Evolutionary conservation across 2,113 vertebrate species (phyloP).

Genomic region (Thinocorus orbignyianus): DNA sequence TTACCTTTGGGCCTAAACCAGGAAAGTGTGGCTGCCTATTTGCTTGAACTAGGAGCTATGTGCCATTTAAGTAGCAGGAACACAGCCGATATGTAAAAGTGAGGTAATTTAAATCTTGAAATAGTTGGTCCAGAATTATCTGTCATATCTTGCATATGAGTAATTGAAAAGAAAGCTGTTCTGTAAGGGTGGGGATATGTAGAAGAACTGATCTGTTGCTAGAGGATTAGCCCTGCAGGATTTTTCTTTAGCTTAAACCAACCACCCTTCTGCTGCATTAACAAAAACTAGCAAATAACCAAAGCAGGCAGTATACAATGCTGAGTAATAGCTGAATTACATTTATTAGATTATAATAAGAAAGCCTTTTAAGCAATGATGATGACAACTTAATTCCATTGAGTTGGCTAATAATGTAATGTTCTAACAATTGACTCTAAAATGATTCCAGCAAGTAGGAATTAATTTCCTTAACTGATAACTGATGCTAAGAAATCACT

Average conservation of each 20-base stretch:
- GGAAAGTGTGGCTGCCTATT: not conserved
- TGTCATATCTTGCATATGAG: rapidly evolving
- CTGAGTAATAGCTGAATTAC: not conserved
- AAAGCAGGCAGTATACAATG: not conserved
- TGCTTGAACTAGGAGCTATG: not conserved
- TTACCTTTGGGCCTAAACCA: not conserved
- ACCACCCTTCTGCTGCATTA: not conserved
- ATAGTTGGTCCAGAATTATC: not conserved
- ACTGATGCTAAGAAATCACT: not conserved
- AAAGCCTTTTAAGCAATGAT: not conserved
- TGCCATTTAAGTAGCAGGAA: not conserved
- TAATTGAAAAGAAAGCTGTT: not conserved
- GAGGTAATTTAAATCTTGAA: not conserved
- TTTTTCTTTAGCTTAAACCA: not conserved
- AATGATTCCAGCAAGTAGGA: not conserved
- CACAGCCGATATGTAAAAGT: not conserved
- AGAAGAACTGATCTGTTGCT: not conserved
- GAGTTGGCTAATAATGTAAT: not conserved
- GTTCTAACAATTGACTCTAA: not conserved
- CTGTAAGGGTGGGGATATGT: not conserved
- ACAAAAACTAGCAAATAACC: not conserved
- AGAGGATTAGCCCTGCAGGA: not conserved
- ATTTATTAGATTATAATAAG: not conserved
- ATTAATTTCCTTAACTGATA: not conserved
- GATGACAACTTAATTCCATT: not conserved